phyloP scores from a whole-genome alignment of 1,140 invertebrate species.

The Nasonia vitripennis region DNA sequence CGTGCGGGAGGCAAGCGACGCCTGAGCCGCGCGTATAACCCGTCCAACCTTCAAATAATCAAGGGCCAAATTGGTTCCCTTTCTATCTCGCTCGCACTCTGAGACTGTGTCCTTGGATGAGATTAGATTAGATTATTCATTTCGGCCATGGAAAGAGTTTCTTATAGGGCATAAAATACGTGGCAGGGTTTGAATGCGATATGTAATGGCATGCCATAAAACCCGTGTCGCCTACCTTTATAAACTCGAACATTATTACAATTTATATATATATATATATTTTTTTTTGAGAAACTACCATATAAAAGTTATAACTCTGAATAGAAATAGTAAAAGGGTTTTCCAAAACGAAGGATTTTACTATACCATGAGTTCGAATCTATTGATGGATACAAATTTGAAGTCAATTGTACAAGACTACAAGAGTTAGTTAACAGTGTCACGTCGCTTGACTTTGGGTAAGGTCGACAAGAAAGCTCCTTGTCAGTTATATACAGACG shows the following conservation, averaged over 20 bases:
- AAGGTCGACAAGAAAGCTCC: not conserved
- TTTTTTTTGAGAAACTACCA: not conserved
- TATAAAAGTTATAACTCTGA: no score
- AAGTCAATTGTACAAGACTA: not conserved
- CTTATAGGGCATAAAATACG: not conserved
- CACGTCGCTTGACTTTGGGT: not conserved
- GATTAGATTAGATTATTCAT: not conserved
- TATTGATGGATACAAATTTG: no score
- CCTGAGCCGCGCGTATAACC: not conserved
- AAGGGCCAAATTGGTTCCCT: not conserved
- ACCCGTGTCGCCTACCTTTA: not conserved
- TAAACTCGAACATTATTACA: not conserved
- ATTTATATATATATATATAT: not conserved
- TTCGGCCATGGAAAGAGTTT: not conserved
- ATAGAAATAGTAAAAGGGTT: no score
- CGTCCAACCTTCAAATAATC: constrained; percentile 11
- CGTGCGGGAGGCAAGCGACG: not conserved
- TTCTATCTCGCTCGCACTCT: not conserved
- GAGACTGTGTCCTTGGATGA: not conserved
- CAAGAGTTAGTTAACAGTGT: not conserved
- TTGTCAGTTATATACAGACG: not conserved
- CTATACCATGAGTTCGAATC: no score
- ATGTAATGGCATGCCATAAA: not conserved
- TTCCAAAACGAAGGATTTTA: no score
- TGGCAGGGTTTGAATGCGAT: not conserved